Evolutionary conservation across 2,797 vertebrate species (phyloP), one percentile per base, ranked within the genome.

Genomic region (Sebastes goodei): DNA sequence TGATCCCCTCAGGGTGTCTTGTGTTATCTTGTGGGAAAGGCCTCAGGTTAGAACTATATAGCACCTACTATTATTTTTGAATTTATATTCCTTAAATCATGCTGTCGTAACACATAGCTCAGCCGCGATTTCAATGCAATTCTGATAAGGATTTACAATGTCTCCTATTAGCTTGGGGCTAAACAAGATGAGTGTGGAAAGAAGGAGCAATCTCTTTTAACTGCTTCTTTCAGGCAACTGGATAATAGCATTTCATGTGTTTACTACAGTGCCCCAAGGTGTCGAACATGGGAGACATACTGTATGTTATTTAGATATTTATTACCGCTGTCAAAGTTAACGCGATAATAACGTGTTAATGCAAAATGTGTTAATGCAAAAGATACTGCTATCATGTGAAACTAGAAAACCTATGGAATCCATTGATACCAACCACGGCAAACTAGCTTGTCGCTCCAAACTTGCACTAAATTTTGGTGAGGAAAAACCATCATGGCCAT

Each of bases 1-100:
- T 17, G 62, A 88, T 85, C 88, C 82, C 84, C 84, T 77, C 38
- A 25, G 81, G 89, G 75, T 30, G 69, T 71, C 83, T 89, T 23
- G 23, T 23, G 23, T 89, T 90, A 91, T 89, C 79, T 79, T 33
- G 23, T 69, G 67, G 81, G 57, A 57, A 62, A 35, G 32, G 9
- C 27, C 25, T 67, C 17, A 6, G 5, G 66, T 4, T 35, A 35
- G 3, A 73, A 29, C 27, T 35, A 65, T 6, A 67, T 6, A 70
- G 49, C 21, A n/a, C 21, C 14, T 15, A 27, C n/a, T 14, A 55
- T 73, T 62, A 30, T 66, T 49, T 53, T 21, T 75, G 57, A 32
- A 74, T 76, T 68, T 63, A 32, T 57, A 14, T 49, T 71, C 32
- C 72, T 65, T 80, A 78, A 80, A 78, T 82, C 61, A 64, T 32